phyloP scores from a whole-genome alignment of 2,113 vertebrate species.

The Platichthys stellatus region DNA sequence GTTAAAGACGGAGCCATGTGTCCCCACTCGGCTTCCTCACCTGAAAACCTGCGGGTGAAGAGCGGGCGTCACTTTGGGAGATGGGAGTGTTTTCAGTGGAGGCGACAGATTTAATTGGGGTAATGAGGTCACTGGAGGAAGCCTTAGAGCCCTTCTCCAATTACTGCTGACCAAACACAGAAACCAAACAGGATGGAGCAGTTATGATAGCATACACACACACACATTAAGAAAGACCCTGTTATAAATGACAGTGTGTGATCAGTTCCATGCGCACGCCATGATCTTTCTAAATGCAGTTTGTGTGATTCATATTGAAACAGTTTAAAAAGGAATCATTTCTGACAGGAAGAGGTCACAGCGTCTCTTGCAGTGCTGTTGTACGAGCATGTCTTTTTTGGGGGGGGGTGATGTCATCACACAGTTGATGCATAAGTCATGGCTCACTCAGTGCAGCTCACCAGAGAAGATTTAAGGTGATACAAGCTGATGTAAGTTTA shows the following conservation, averaged over 20 bases:
- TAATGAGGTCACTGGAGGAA: slow-evolving; percentile 69
- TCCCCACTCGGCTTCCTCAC: not conserved
- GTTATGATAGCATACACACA: slow-evolving; percentile 6
- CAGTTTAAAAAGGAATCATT: not conserved
- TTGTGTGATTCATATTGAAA: not conserved
- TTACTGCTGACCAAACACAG: slow-evolving; percentile 41
- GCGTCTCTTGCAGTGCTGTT: slow-evolving; percentile 4
- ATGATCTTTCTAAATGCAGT: not conserved
- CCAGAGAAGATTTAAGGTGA: slow-evolving; percentile 11
- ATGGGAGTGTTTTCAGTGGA: not conserved
- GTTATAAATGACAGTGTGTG: too few relatives aligned
- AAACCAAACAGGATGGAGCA: not conserved
- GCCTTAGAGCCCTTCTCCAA: slow-evolving; percentile 51
- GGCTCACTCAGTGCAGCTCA: slow-evolving; percentile 49
- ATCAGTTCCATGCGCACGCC: too few relatives aligned
- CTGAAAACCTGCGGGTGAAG: too few relatives aligned
- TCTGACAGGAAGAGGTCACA: not conserved
- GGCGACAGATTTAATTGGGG: slow-evolving; percentile 54
- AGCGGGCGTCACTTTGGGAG: not conserved
- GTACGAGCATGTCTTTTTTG: slow-evolving; percentile 22
- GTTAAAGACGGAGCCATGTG: too few relatives aligned
- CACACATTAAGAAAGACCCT: slow-evolving; percentile 28
- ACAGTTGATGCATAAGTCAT: slow-evolving; percentile 53
- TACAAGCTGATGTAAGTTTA: not conserved
- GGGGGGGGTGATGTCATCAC: slow-evolving; percentile 36